A percentile compares a stretch with the other conserved stretches of the same genome.
Conservation (phyloP, 2,888 invertebrate species). For the Nebria brevicollis region DNA sequence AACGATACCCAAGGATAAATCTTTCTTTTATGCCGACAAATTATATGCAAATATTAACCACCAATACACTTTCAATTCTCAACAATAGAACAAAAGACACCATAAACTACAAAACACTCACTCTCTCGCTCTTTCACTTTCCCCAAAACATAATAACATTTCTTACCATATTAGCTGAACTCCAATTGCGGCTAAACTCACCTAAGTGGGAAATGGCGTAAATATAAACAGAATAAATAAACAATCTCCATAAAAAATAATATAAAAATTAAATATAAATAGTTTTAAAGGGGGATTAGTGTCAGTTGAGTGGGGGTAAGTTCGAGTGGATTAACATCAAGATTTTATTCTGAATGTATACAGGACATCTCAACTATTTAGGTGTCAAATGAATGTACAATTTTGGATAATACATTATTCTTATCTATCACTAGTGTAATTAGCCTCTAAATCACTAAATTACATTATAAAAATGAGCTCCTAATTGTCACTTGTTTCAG, state of each 20-base stretch:
- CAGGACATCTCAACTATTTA: constrained; percentile 42
- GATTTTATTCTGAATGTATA: constrained; percentile 46
- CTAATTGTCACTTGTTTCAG: neutral
- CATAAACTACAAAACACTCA: no score
- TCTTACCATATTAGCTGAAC: no score
- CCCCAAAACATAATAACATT: no score
- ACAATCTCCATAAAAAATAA: no score
- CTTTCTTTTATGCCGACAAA: constrained; percentile 63
- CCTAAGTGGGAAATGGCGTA: no score
- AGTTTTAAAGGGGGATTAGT: no score
- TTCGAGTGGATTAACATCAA: constrained; percentile 33
- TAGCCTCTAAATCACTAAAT: constrained; percentile 44
- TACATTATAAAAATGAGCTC: constrained; percentile 47
- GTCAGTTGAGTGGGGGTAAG: neutral
- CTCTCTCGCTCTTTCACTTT: no score
- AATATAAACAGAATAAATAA: no score
- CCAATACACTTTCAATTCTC: neutral
- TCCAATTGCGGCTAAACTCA: no score
- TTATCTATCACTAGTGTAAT: constrained; percentile 34
- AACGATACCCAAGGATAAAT: constrained; percentile 60
- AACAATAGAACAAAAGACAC: neutral
- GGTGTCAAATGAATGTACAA: constrained; percentile 46
- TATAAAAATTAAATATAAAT: no score
- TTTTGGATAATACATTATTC: constrained; percentile 24
- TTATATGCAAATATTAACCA: constrained; percentile 65